A percentile compares a stretch with the other conserved stretches of the same genome.
phyloP scores from a whole-genome alignment of 2,113 vertebrate genomes.

The Megaceryle torquata region DNA sequence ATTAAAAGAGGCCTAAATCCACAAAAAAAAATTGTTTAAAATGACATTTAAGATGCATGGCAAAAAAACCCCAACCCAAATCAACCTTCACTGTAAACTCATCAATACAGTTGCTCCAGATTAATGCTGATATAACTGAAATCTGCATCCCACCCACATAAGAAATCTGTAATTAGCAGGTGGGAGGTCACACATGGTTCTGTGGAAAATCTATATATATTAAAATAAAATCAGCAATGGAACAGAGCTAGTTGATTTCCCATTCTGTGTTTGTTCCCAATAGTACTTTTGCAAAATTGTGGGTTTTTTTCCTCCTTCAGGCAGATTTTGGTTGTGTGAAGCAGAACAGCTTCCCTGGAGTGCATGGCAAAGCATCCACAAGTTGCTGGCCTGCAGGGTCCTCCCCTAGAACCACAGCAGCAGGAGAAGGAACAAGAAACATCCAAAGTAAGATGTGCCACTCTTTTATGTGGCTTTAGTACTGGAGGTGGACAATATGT shows the following conservation, averaged over 20 bases:
- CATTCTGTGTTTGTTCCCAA: conserved; percentile 12
- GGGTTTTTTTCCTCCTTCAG: neutral
- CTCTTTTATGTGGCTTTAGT: rapidly evolving
- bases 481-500: neutral
- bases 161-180: conserved; percentile 43
- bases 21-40: neutral
- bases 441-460: neutral
- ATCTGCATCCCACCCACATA: conserved; percentile 8
- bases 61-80: neutral
- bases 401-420: rapidly evolving
- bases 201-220: neutral
- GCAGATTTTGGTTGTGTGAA: neutral
- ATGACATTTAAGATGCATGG: neutral
- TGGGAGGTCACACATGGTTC: conserved; percentile 26
- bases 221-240: neutral
- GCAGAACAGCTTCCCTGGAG: neutral
- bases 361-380: neutral
- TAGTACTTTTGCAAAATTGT: neutral
- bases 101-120: conserved; percentile 18
- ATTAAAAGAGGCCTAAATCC: neutral
- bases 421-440: neutral
- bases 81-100: neutral
- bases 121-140: conserved; percentile 21
- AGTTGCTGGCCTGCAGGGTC: neutral
- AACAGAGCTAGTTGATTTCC: conserved; percentile 1